phyloP scores from a whole-genome alignment of 2,797 vertebrate species.

The Pseudochromis fuscus region DNA sequence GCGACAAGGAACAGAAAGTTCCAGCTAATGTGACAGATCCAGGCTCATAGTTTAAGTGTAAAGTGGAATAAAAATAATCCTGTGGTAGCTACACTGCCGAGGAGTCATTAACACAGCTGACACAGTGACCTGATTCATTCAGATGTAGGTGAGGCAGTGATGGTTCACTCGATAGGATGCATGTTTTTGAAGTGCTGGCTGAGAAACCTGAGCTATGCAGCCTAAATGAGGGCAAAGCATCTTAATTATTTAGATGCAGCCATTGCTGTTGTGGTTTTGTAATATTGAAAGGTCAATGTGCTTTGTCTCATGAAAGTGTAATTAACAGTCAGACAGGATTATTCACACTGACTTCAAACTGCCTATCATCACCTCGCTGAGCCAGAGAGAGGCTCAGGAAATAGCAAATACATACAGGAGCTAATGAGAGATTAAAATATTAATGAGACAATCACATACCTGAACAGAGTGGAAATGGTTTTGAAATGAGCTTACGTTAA shows the following conservation, averaged over 20 bases:
- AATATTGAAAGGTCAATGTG: background rate
- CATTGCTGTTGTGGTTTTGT: background rate
- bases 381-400: background rate
- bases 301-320: conserved; percentile 12
- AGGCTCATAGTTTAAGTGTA: background rate
- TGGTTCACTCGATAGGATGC: background rate
- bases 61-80: conserved; percentile 1
- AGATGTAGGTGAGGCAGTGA: conserved; percentile 30
- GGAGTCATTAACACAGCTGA: conserved; percentile 25
- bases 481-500: background rate
- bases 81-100: background rate
- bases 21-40: conserved; percentile 27
- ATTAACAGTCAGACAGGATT: conserved; percentile 21
- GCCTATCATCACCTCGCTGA: background rate
- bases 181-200: conserved; percentile 3
- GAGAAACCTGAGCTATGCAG: background rate
- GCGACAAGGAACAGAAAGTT: conserved; percentile 10
- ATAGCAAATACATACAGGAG: background rate
- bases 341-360: conserved; percentile 2
- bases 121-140: conserved; percentile 47
- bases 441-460: background rate
- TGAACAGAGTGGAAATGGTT: background rate
- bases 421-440: background rate
- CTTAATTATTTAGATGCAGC: conserved; percentile 20
- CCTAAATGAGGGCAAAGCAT: conserved; percentile 11